Percentiles rank a stretch among this genome's conserved stretches.
These are phyloP conservation scores for Pteria penguin DNA, from an alignment of 2,888 invertebrate species.

Conservation along the genomic window DNA sequence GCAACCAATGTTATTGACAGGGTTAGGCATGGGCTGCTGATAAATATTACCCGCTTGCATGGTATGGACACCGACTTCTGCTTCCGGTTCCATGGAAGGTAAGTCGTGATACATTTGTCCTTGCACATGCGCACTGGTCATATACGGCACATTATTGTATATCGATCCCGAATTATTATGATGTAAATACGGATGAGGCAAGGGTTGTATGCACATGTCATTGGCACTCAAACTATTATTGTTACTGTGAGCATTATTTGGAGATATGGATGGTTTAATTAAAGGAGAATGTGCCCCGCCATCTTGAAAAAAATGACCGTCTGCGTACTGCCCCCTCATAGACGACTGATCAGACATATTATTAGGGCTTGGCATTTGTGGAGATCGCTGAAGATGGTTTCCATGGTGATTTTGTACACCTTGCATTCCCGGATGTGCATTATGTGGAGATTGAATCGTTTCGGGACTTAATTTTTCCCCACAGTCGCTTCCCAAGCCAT, in stretches of 20 bases:
- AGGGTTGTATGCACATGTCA: conserved; percentile 51
- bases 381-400: conserved; percentile 30
- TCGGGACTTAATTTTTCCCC: conserved; percentile 54
- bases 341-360: conserved; percentile 13
- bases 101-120: conserved; percentile 64
- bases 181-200: conserved; percentile 52
- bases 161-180: conserved; percentile 46
- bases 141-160: conserved; percentile 49
- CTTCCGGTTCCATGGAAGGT: conserved; percentile 55
- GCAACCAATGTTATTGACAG: conserved; percentile 61
- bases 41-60: conserved; percentile 60
- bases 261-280: conserved; percentile 54
- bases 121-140: conserved; percentile 44
- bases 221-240: conserved; percentile 45
- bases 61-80: conserved; percentile 56
- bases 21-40: conserved; percentile 64
- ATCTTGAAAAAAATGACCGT: conserved; percentile 33
- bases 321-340: conserved; percentile 30
- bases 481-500: conserved; percentile 57
- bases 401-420: conserved; percentile 50
- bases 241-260: conserved; percentile 34
- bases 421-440: conserved; percentile 28
- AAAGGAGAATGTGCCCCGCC: conserved; percentile 31
- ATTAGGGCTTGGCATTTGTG: conserved; percentile 34
- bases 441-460: conserved; percentile 22